phyloP scores from a whole-genome alignment of 2,797 vertebrate species.

The Semaprochilodus insignis region DNA sequence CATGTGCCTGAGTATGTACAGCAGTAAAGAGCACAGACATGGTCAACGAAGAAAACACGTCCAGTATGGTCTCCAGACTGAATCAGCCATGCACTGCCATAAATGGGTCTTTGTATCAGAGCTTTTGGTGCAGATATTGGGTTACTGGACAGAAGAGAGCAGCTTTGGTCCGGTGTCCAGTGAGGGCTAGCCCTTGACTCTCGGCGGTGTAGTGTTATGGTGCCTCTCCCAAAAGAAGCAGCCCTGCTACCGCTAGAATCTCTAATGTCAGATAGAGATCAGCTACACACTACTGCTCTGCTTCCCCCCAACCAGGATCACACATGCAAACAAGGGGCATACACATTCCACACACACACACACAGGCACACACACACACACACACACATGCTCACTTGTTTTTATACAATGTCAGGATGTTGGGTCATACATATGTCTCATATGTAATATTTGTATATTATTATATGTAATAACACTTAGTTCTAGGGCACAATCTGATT shows the following conservation, averaged over 20 bases:
- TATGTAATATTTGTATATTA: too few species aligned
- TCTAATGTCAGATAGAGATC: conserved; percentile 61
- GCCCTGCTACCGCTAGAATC: conserved; percentile 31
- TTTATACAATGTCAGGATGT: too few species aligned
- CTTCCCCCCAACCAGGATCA: conserved; percentile 10
- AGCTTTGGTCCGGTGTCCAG: conserved; percentile 29
- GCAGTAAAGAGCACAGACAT: conserved; percentile 8
- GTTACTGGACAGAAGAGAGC: conserved; percentile 47
- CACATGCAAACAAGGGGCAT: conserved; percentile 26
- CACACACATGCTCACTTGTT: conserved; percentile 10
- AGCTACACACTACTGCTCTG: conserved; percentile 46
- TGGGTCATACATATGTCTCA: too few species aligned
- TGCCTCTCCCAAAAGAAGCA: conserved; percentile 43
- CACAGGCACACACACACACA: conserved; percentile 14
- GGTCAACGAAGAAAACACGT: conserved; percentile 30
- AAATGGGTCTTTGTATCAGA: conserved; percentile 50
- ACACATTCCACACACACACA: conserved; percentile 20
- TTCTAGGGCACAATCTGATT: too few species aligned
- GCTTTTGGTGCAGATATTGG: conserved; percentile 30
- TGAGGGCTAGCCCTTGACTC: conserved; percentile 26
- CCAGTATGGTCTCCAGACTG: conserved; percentile 2
- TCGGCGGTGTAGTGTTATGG: conserved; percentile 24
- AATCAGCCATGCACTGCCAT: conserved; percentile 32
- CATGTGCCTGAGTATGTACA: not conserved
- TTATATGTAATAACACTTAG: too few species aligned